A percentile compares a stretch with the other conserved stretches of the same genome.
These are phyloP conservation scores for Andrena praecox DNA, from an alignment of 2,888 invertebrate genomes.

Conservation along the genomic window DNA sequence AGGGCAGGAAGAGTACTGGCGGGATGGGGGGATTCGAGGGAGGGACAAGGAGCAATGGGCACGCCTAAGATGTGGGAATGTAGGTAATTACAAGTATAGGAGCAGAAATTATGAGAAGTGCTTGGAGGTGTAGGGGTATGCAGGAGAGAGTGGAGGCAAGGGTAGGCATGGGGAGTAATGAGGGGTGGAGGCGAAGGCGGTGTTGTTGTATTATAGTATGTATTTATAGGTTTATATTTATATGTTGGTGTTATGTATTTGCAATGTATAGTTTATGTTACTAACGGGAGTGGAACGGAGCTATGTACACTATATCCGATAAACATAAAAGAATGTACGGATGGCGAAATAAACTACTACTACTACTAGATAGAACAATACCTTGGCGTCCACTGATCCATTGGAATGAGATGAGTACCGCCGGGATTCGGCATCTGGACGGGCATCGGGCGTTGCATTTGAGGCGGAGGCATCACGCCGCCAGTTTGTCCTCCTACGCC, in stretches of 20 bases:
- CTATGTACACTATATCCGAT: too few species aligned
- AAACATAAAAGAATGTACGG: too few species aligned
- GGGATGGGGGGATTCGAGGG: too few species aligned
- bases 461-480: conserved; percentile 87
- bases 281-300: too few species aligned
- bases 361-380: conserved; percentile 43
- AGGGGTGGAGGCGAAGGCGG: too few species aligned
- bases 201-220: too few species aligned
- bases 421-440: conserved; percentile 86
- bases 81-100: neutral
- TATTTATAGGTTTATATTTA: too few species aligned
- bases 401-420: conserved; percentile 83
- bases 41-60: neutral
- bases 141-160: neutral
- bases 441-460: conserved; percentile 86
- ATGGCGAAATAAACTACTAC: too few species aligned
- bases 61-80: neutral
- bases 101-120: neutral
- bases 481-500: conserved; percentile 85
- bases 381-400: conserved; percentile 85
- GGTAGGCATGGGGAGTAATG: too few species aligned
- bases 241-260: too few species aligned
- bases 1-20: neutral
- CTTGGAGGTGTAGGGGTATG: neutral
- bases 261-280: too few species aligned